Base-by-base conservation (phyloP, 2,797 vertebrate genomes). In the Phrynocephalus vlangalii region DNA sequence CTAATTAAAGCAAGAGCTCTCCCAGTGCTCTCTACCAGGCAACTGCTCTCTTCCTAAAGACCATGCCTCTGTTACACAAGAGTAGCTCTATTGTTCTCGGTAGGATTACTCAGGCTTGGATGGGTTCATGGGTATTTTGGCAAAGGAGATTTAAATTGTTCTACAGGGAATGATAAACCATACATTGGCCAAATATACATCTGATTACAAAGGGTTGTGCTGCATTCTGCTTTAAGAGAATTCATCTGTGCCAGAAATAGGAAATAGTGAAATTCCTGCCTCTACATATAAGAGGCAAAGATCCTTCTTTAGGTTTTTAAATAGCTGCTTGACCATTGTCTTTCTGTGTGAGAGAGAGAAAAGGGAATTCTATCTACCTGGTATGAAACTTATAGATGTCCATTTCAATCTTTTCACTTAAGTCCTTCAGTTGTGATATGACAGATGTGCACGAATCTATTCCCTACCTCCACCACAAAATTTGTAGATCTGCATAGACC, bases 1-100 rank as follows among this genome's bases (percentile, higher is more conserved):
- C 72, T 86, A 83, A 0, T 80, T 87, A 89, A 89, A 91, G 78
- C 9, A 56, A 80, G 70, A 63, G 66, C 60, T 66, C 82, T 56
- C 33, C 20, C 67, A 11, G n/a, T 20, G 26, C 48, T 78, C 89
- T 92, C 81, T 83, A 13, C 60, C 90, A 71, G 84, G 70, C 82
- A 78, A 66, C 70, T 85, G 85, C 60, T 86, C 52, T 81, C 83
- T 60, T 79, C 79, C 85, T 3, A 48, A 72, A 68, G 30, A 85
- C 79, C 48, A n/a, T 85, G 44, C 30, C 4, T 44, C 28, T 75
- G 70, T 24, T 60, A 33, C 30, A 44, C 1, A 33, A 50, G 72
- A 85, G 30, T 70, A 44, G 2, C 15, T 75, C 22, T 48, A 60
- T 82, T 68, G 10, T 68, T 82, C 50, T 68, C 28, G 76, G 7